A percentile compares a stretch with the other conserved stretches of the same genome.
Evolutionary conservation across 2,888 invertebrate species (phyloP).

Genomic region (Corythucha ciliata): DNA sequence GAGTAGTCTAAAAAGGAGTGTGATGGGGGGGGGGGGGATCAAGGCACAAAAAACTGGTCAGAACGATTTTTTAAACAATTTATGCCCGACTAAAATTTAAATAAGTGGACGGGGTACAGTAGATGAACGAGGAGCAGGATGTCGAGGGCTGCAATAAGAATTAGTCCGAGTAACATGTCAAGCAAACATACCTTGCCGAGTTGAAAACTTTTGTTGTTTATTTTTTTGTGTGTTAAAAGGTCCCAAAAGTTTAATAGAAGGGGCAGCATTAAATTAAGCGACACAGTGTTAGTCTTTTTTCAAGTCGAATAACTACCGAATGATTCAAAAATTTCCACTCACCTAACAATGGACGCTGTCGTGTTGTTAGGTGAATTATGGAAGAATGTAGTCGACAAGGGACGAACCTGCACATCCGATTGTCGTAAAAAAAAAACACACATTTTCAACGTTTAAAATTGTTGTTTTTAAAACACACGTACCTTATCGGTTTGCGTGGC

Average conservation of each 20-base stretch:
- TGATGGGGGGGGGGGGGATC: too few species aligned
- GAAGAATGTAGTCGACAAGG: constrained; percentile 48
- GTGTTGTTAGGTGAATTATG: constrained; percentile 46
- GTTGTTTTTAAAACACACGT: constrained; percentile 36
- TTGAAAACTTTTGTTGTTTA: constrained; percentile 51
- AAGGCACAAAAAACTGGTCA: too few species aligned
- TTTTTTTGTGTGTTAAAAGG: too few species aligned
- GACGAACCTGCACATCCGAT: constrained; percentile 45
- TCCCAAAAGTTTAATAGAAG: neutral
- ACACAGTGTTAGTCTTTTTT: neutral
- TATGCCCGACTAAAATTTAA: too few species aligned
- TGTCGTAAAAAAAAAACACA: constrained; percentile 22
- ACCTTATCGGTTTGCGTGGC: constrained; percentile 84
- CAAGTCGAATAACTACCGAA: neutral
- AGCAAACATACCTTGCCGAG: constrained; percentile 68
- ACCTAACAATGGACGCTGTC: constrained; percentile 52
- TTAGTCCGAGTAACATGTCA: constrained; percentile 58
- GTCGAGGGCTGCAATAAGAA: constrained; percentile 47
- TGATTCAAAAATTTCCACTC: constrained; percentile 35
- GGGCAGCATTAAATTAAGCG: neutral
- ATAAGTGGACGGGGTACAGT: too few species aligned
- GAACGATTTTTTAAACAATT: too few species aligned
- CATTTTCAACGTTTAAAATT: constrained; percentile 4
- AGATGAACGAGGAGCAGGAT: constrained; percentile 38
- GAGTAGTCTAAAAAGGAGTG: too few species aligned